These are phyloP conservation scores for Hiodon tergisus DNA, from an alignment of 2,113 vertebrate species.

Conservation along the genomic window DNA sequence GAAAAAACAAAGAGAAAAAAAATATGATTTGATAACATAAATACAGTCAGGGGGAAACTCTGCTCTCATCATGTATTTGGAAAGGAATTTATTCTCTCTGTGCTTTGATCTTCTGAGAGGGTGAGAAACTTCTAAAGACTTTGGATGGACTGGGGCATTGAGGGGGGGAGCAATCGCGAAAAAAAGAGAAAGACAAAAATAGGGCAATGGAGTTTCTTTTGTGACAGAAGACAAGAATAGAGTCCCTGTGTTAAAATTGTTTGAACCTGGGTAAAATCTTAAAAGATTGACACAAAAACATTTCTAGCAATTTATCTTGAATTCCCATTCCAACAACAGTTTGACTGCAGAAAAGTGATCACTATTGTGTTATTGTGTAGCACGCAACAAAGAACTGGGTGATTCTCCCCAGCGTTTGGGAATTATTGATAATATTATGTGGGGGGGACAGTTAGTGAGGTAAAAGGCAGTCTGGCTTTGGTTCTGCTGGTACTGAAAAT, in stretches of 20 bases:
- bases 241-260: conserved; percentile 7
- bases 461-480: not conserved
- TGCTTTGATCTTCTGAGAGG: conserved; percentile 37
- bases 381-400: not conserved
- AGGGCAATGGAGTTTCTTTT: conserved; percentile 38
- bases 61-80: conserved; percentile 24
- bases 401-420: not conserved
- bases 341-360: conserved; percentile 28
- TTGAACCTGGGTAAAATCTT: conserved; percentile 22
- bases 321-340: conserved; percentile 31
- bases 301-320: conserved; percentile 35
- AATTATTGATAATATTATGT: not conserved
- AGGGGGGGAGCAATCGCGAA: conserved; percentile 4
- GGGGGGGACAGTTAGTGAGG: not conserved
- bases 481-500: no score
- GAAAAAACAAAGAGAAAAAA: conserved; percentile 14
- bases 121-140: conserved; percentile 34
- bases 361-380: not conserved
- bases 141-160: conserved; percentile 13
- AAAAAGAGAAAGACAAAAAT: conserved; percentile 33
- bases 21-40: conserved; percentile 16
- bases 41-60: conserved; percentile 6
- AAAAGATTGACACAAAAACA: conserved; percentile 34
- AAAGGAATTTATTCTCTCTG: conserved; percentile 32
- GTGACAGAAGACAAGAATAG: conserved; percentile 39